Conservation (phyloP, 2,888 invertebrate species). For the Criorhina ranunculi region DNA sequence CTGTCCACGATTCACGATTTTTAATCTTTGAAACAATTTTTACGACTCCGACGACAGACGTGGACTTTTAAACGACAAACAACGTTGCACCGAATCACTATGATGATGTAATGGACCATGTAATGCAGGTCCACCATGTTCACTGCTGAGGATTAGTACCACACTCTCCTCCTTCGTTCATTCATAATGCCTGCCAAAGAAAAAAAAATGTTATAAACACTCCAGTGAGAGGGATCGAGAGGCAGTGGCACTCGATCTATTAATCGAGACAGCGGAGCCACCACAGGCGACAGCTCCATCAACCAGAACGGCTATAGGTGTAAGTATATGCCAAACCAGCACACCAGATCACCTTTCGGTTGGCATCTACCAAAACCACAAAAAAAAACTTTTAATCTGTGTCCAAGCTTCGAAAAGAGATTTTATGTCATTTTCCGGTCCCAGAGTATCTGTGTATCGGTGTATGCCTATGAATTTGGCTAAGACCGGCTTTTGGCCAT, state of each 20-base stretch:
- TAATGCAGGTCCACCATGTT: not conserved
- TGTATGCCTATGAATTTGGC: conserved; percentile 51
- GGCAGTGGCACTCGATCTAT: conserved; percentile 55
- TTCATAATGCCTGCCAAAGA: conserved; percentile 58
- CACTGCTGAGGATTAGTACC: conserved; percentile 32
- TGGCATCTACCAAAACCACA: conserved; percentile 2
- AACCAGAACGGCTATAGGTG: conserved; percentile 60
- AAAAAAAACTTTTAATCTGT: conserved; percentile 35
- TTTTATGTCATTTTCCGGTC: conserved; percentile 70
- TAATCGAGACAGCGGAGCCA: conserved; percentile 46
- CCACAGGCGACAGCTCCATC: conserved; percentile 66
- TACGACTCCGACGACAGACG: conserved; percentile 40
- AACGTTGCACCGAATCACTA: conserved; percentile 36
- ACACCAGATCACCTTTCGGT: conserved; percentile 54
- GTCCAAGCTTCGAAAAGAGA: conserved; percentile 33
- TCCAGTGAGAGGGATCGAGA: conserved; percentile 29
- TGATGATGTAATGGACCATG: conserved; percentile 4
- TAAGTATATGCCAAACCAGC: conserved; percentile 37
- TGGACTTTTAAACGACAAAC: conserved; percentile 55
- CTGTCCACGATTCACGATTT: conserved; percentile 43
- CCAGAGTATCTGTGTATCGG: conserved; percentile 1
- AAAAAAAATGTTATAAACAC: conserved; percentile 41
- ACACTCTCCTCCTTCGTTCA: conserved; percentile 22
- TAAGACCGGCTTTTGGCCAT: conserved; percentile 70
- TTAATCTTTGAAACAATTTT: conserved; percentile 48